phyloP scores from a whole-genome alignment of 2,888 invertebrate genomes.

The Cheilosia vulpina region DNA sequence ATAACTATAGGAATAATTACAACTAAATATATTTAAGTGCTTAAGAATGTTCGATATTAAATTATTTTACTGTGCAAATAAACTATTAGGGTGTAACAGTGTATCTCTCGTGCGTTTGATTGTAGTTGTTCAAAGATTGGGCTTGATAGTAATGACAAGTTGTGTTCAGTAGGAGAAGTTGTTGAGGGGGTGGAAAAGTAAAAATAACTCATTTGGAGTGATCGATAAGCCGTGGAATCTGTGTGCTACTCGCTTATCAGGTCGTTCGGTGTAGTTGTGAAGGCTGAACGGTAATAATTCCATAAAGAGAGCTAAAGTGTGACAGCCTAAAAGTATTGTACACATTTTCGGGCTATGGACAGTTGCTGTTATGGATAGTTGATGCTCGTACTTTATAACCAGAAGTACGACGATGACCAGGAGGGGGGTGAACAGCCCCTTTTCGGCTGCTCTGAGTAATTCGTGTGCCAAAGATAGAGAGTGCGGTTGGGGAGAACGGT shows the following conservation, averaged over 20 bases:
- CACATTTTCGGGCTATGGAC: no score
- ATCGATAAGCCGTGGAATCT: conserved; percentile 6
- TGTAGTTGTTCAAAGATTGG: neutral
- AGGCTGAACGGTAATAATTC: neutral
- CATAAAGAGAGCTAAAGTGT: neutral
- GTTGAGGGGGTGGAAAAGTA: neutral
- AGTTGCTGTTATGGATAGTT: neutral
- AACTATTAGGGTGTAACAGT: conserved; percentile 30
- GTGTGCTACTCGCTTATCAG: conserved; percentile 27
- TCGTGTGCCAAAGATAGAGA: no score
- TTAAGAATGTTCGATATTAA: conserved; percentile 23
- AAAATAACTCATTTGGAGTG: neutral
- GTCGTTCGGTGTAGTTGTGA: neutral
- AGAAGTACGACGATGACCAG: no score
- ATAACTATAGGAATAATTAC: neutral
- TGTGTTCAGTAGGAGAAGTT: neutral
- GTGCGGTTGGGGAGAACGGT: no score
- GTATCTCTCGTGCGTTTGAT: neutral
- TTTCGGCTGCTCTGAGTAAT: no score
- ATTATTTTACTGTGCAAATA: conserved; percentile 43
- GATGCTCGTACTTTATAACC: neutral
- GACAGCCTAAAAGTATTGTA: conserved; percentile 1
- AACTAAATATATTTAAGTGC: neutral
- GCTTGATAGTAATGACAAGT: neutral
- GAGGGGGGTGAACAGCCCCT: no score